Evolutionary conservation across 2,113 vertebrate species (phyloP), one percentile per base, ranked within the genome.

Genomic region (Chlorocebus sabaeus): DNA sequence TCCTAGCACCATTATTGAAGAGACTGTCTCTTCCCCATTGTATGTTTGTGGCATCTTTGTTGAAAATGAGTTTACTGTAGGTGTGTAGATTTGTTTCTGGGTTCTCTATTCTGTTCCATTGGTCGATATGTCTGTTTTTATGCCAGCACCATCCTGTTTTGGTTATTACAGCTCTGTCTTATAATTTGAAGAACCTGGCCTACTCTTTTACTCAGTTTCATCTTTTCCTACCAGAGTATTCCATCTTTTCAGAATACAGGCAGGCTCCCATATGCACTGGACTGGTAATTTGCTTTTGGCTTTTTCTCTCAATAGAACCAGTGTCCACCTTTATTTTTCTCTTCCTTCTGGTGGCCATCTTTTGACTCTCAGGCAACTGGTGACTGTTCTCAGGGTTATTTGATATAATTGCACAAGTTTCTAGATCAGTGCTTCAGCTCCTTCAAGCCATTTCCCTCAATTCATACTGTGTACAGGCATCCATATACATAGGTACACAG

Each of bases 401-500:
- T 48, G 45, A 2, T 48, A 22, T 6, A 73, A 76, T 35, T 38
- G 7, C 13, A 16, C 14, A 11, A 10, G 20, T 43, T 75, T 81
- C 43, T 18, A 79, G 1, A 27, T n/a, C 48, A 48, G 12, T 9
- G 25, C 16, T 70, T 30, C 32, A 12, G 17, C 61, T 84, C n/a
- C 30, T 32, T 86, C 38, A 3, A 64, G 35, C 12, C 16, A 0
- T 86, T 68, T 79, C 9, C n/a, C 61, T 79, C 18, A 13, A 3
- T 72, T 78, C 3, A 8, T 59, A 25, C 16, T 22, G 32, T 68
- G 18, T 17, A 20, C 5, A 30, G 32, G n/a, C 0, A 6, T 12
- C 38, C 14, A 30, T 43, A 9, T 3, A 20, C 48, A 80, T 6
- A 25, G 0, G 1, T 45, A 22, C 40, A 82, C 5, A n/a, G 0